Base-by-base conservation (phyloP, 2,113 vertebrate species). In the Anseranas semipalmata region DNA sequence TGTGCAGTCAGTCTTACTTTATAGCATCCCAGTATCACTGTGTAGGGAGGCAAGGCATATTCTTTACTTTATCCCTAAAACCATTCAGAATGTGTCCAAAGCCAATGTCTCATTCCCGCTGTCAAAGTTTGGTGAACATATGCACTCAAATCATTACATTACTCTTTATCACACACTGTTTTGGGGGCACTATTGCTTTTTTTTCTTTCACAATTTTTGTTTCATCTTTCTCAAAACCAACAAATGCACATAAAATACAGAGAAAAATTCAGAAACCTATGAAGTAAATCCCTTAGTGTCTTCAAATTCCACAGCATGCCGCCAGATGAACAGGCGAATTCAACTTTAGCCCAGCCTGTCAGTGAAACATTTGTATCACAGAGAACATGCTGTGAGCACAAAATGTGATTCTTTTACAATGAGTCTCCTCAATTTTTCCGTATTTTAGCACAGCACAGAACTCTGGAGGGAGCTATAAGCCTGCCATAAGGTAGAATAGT, bases 401-500 rank as follows among this genome's bases (percentile, higher is more conserved):
- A 94, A 93, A 81, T 56, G 35, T 16, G 15, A 58, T 52, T 71
- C 2, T 71, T 88, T 68, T 50, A 86, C 59, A 59, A 16, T 21
- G 6, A 35, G 67, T 83, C 41, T 52, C 48, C 45, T 22, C 9
- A 13, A 5, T 12, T 35, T 66, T 17, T 65, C 32, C 46, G 5
- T 39, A 46, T 65, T 95, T 90, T 52, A 95, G 73, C 76, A 81
- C 25, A 65, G 22, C 71, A 78, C 12, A 43, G 84, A 87, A 92
- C 96, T 95, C 95, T 95, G 90, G 94, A 93, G 96, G 96, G 96
- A 90, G 92, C 96, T 91, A 43, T 87, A 92, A 90, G 68, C 76
- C 88, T 65, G 35, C 52, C 35, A 68, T 35, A 90, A 32, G 59
- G 52, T 77, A 53, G 5, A 74, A 21, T 50, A 48, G 37, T 11